Conservation (phyloP, 2,888 invertebrate genomes). For the Cheilosia variabilis region DNA sequence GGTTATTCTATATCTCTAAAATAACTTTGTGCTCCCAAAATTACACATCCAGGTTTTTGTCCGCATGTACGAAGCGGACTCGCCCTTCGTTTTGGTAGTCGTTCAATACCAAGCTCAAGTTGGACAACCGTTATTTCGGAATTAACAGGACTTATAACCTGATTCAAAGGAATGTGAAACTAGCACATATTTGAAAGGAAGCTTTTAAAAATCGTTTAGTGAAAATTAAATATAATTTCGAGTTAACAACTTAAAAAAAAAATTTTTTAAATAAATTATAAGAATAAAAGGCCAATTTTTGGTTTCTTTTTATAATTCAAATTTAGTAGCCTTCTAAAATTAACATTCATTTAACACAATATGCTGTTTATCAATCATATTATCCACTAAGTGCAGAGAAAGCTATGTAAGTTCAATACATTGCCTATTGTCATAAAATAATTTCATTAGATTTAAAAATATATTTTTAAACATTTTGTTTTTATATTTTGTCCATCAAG, state of each 20-base stretch:
- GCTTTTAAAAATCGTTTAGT: not conserved
- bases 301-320: conserved; percentile 28
- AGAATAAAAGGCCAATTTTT: conserved; percentile 38
- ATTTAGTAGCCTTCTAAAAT: conserved; percentile 57
- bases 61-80: too few relatives aligned
- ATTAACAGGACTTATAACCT: not conserved
- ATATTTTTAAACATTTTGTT: not conserved
- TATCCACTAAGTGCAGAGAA: conserved; percentile 3
- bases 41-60: too few relatives aligned
- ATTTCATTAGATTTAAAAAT: conserved; percentile 11
- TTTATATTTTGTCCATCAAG: conserved; percentile 1
- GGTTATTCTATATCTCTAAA: too few relatives aligned
- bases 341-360: conserved; percentile 39
- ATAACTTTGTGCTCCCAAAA: too few relatives aligned
- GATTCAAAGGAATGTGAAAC: not conserved
- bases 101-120: too few relatives aligned
- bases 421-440: conserved; percentile 23
- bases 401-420: not conserved
- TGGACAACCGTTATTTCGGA: too few relatives aligned
- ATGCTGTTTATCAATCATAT: conserved; percentile 3
- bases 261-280: conserved; percentile 14
- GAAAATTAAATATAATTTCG: not conserved
- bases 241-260: conserved; percentile 19
- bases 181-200: not conserved
- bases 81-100: too few relatives aligned